Evolutionary conservation across 2,797 vertebrate species (phyloP).

Genomic region (Cuniculus paca): DNA sequence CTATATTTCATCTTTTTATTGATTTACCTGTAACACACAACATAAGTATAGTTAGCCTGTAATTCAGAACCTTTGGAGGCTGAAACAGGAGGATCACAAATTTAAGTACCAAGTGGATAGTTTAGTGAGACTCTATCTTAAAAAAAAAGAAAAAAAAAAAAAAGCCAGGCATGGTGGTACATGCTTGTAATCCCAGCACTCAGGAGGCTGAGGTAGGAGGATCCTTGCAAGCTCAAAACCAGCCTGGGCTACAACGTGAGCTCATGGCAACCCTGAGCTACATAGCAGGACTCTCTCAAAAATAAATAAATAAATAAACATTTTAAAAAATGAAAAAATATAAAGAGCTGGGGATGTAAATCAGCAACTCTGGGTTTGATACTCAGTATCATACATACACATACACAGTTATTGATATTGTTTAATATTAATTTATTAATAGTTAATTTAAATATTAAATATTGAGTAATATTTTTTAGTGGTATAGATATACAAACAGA

Average conservation of each 20-base stretch:
- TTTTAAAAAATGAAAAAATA: no score
- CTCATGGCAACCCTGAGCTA: no score
- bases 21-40: neutral
- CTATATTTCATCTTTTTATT: slow-evolving; percentile 42
- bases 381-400: neutral
- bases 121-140: neutral
- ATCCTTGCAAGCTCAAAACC: no score
- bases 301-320: no score
- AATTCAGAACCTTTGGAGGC: neutral
- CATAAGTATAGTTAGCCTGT: neutral
- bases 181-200: no score
- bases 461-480: slow-evolving; percentile 23
- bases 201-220: no score
- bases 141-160: no score
- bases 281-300: no score
- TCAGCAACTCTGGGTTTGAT: neutral
- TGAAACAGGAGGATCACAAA: neutral
- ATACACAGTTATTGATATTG: neutral
- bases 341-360: no score
- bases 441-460: slow-evolving; percentile 46
- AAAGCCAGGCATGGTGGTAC: no score
- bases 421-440: slow-evolving; percentile 18
- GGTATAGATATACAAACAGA: neutral
- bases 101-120: neutral
- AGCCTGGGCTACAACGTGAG: no score